Evolutionary conservation across 2,113 vertebrate species (phyloP).

Genomic region (Amphilophus citrinellus): DNA sequence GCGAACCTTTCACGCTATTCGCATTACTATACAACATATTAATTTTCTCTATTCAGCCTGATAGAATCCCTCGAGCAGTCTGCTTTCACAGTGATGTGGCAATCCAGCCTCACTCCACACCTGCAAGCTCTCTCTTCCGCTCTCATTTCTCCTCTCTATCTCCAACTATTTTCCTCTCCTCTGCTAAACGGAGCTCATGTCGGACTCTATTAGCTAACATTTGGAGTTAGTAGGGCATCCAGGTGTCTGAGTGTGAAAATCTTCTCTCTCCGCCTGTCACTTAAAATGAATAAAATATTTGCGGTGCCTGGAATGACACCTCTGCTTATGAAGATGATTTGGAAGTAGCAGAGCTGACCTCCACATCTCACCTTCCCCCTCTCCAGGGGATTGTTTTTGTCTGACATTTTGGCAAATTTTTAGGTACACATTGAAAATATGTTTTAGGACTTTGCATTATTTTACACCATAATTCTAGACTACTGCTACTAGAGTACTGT

Average conservation of each 20-base stretch:
- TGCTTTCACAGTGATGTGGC: not conserved
- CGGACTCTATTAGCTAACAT: constrained; percentile 37
- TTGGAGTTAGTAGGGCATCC: constrained; percentile 43
- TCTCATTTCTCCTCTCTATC: not conserved
- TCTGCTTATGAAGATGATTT: constrained; percentile 35
- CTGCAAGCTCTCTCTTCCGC: not conserved
- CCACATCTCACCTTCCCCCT: not conserved
- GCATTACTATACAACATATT: not conserved
- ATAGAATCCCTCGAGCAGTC: not conserved
- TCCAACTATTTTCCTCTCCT: not conserved
- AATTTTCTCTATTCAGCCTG: not conserved
- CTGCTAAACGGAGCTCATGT: constrained; percentile 39
- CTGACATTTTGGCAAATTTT: not conserved
- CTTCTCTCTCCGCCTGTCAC: constrained; percentile 30
- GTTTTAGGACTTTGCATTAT: not conserved
- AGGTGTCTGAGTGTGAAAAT: constrained; percentile 40
- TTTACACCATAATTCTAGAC: not conserved
- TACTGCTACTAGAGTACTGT: not conserved
- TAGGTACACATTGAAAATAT: not conserved
- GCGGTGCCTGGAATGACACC: constrained; percentile 15
- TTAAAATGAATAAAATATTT: constrained; percentile 54
- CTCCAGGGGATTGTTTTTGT: not conserved
- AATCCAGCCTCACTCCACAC: not conserved
- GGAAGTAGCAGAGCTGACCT: not conserved
- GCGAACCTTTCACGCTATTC: not conserved